Percentiles rank a stretch among this genome's conserved stretches.
These are phyloP conservation scores for Zhengitettix transpicula DNA, from an alignment of 2,888 invertebrate species.

Conservation along the genomic window DNA sequence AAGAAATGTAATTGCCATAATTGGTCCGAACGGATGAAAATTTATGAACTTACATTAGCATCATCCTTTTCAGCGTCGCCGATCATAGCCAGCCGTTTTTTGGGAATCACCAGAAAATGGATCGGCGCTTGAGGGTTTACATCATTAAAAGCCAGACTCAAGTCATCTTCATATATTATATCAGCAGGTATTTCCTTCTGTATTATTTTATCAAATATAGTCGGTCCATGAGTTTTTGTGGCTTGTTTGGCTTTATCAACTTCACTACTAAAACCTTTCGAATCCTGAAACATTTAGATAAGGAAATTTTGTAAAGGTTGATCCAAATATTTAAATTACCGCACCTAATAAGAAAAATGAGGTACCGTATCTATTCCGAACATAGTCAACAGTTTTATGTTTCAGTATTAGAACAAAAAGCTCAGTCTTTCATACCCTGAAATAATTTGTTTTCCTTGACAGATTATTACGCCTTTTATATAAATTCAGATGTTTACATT, in stretches of 20 bases:
- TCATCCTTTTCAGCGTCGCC: conserved; percentile 38
- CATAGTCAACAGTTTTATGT: no score
- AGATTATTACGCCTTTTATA: no score
- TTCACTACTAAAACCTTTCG: conserved; percentile 27
- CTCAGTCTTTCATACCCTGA: no score
- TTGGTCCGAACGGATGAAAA: not conserved
- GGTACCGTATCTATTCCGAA: no score
- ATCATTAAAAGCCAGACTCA: conserved; percentile 68
- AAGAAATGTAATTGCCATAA: not conserved
- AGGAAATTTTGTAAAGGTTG: no score
- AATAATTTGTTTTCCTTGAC: no score
- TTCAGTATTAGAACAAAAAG: no score
- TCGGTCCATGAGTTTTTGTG: conserved; percentile 26
- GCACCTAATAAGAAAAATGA: no score
- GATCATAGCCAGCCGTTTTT: conserved; percentile 47
- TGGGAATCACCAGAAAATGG: conserved; percentile 73
- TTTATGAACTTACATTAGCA: conserved; percentile 29
- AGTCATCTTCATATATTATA: conserved; percentile 66
- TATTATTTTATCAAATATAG: conserved; percentile 65
- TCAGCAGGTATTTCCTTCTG: conserved; percentile 63
- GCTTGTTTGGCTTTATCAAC: conserved; percentile 56
- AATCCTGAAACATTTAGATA: no score
- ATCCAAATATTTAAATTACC: no score
- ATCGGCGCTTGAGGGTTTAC: conserved; percentile 64
- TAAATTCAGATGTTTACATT: no score